Percentiles rank a stretch among this genome's conserved stretches.
Conservation (phyloP, 2,797 vertebrate genomes). For the Hoplostethus atlanticus region DNA sequence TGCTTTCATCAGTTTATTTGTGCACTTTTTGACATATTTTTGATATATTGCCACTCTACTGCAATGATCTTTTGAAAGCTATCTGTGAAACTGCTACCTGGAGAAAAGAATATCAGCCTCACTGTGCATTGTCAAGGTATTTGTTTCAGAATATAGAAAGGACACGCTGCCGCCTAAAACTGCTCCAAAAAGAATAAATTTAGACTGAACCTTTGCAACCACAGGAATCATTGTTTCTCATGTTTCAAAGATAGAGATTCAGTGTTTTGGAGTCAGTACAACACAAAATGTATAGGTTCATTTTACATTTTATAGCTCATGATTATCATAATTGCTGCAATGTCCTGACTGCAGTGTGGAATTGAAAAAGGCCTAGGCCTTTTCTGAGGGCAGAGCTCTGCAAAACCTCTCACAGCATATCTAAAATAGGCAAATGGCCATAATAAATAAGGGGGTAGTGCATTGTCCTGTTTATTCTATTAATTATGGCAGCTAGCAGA, state of each 20-base stretch:
- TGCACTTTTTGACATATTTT: slow-evolving; percentile 1
- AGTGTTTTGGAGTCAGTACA: neutral
- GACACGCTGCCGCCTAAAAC: slow-evolving; percentile 14
- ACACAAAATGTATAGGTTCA: neutral
- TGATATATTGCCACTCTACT: slow-evolving; percentile 49
- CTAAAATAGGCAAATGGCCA: slow-evolving; percentile 43
- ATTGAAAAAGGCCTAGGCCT: slow-evolving; percentile 13
- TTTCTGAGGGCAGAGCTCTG: slow-evolving; percentile 28
- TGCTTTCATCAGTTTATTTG: slow-evolving; percentile 58
- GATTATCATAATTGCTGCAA: slow-evolving; percentile 7
- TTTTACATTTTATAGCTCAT: slow-evolving; percentile 1
- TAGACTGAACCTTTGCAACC: neutral
- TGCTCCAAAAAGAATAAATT: slow-evolving; percentile 4
- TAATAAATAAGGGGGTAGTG: slow-evolving; percentile 44
- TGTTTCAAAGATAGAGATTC: neutral
- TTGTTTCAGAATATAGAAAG: slow-evolving; percentile 13
- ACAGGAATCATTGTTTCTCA: neutral
- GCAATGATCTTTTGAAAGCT: slow-evolving; percentile 44
- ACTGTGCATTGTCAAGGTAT: slow-evolving; percentile 15
- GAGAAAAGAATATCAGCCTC: slow-evolving; percentile 29
- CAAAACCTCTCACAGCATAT: slow-evolving; percentile 34
- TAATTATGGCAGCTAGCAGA: slow-evolving; percentile 64
- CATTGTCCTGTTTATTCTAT: slow-evolving; percentile 62
- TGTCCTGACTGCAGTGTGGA: slow-evolving; percentile 32
- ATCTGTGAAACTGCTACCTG: slow-evolving; percentile 33